Conservation (phyloP, 1,140 invertebrate genomes). For the Drosophila arawakana region DNA sequence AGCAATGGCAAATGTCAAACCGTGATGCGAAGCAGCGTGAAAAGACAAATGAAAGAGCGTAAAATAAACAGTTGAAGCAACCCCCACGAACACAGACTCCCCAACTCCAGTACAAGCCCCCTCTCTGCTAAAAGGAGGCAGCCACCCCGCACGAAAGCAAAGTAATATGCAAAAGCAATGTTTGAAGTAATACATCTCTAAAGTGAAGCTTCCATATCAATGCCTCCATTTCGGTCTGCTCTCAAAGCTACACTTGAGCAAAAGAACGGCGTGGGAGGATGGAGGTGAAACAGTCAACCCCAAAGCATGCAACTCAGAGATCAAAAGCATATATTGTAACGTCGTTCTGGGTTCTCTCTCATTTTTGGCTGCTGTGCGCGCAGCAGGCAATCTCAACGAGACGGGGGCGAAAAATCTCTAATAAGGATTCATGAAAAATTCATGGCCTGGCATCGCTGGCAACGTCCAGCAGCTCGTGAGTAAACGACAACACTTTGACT, state of each 20-base stretch:
- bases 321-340: slow-evolving; percentile 7
- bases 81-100: slow-evolving; percentile 40
- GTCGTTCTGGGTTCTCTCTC: slow-evolving; percentile 3
- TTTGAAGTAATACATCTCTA: slow-evolving; percentile 1
- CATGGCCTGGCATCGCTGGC: slow-evolving; percentile 69
- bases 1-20: slow-evolving; percentile 62
- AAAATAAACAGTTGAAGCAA: slow-evolving; percentile 63
- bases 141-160: slow-evolving; percentile 9
- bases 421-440: slow-evolving; percentile 80
- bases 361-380: slow-evolving; percentile 54
- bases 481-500: slow-evolving; percentile 81
- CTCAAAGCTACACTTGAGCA: not conserved
- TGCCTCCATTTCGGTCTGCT: not conserved
- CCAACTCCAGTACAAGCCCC: slow-evolving; percentile 27
- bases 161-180: slow-evolving; percentile 22
- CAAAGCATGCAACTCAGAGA: not conserved
- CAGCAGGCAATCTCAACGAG: slow-evolving; percentile 65
- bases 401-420: slow-evolving; percentile 77
- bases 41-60: slow-evolving; percentile 49
- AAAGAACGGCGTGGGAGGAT: not conserved
- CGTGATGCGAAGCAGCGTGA: slow-evolving; percentile 47
- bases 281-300: not conserved
- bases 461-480: slow-evolving; percentile 73
- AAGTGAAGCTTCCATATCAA: slow-evolving; percentile 6
- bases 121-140: not conserved